Conservation (phyloP, 2,113 vertebrate species). For the Jacana jacana region DNA sequence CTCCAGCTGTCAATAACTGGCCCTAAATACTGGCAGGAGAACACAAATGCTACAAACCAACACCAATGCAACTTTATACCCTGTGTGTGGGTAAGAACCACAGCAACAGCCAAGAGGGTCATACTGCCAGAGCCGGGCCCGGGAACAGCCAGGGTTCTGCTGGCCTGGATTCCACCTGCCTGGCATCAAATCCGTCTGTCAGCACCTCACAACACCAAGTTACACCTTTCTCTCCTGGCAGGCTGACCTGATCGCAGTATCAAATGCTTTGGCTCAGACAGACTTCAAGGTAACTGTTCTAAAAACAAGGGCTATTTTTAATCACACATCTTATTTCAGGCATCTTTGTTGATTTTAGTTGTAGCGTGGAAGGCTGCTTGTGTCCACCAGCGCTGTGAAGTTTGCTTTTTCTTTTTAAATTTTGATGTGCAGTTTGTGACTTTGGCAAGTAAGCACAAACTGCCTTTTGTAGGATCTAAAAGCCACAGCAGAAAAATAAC, state of each 20-base stretch:
- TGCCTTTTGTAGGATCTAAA: neutral
- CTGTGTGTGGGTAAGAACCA: neutral
- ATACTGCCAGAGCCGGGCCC: rapidly evolving
- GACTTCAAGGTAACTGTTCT: neutral
- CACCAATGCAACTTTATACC: neutral
- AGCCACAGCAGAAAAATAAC: neutral
- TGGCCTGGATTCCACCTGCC: neutral
- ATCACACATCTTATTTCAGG: neutral
- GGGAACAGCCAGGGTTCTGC: neutral
- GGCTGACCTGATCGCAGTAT: neutral
- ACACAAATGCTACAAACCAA: neutral
- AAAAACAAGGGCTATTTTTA: neutral
- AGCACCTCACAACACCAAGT: neutral
- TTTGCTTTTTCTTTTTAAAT: neutral
- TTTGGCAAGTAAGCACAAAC: neutral
- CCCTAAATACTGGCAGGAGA: neutral
- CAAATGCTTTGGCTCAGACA: neutral
- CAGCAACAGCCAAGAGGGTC: neutral
- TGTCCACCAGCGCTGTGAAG: neutral
- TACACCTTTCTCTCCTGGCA: neutral
- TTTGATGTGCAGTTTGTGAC: neutral
- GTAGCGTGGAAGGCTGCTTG: neutral
- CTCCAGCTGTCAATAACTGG: neutral
- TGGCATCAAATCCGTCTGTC: neutral
- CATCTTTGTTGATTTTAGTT: neutral